A percentile compares a stretch with the other conserved stretches of the same genome.
Conservation (phyloP, 2,797 vertebrate genomes). For the Hydrocynus forskahlii region DNA sequence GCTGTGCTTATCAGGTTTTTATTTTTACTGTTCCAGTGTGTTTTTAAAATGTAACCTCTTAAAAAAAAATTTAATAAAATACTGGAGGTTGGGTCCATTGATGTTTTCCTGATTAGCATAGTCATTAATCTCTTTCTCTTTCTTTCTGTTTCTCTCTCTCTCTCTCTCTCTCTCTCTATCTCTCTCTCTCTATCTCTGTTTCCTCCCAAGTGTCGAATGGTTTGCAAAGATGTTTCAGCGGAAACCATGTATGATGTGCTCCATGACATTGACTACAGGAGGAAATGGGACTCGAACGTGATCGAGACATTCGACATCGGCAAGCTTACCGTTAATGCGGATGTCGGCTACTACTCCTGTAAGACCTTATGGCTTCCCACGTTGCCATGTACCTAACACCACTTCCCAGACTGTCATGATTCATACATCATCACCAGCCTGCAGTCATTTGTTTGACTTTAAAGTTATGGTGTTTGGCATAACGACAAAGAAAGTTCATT, state of each 20-base stretch:
- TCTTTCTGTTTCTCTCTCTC: not conserved
- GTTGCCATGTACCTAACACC: not conserved
- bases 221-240: constrained; percentile 85
- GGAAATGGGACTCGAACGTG: constrained; percentile 94
- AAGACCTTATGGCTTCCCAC: constrained; percentile 52
- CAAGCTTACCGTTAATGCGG: constrained; percentile 92
- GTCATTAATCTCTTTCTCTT: too few relatives aligned
- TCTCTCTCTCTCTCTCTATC: constrained; percentile 20
- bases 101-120: too few relatives aligned
- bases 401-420: not conserved
- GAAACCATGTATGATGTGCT: constrained; percentile 94
- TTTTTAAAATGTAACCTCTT: too few relatives aligned
- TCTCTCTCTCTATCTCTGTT: too few relatives aligned
- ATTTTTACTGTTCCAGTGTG: too few relatives aligned
- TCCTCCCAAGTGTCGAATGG: constrained; percentile 89
- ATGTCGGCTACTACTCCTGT: constrained; percentile 93
- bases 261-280: constrained; percentile 92
- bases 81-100: too few relatives aligned
- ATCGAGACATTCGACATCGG: constrained; percentile 97
- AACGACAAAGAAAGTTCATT: too few relatives aligned
- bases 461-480: too few relatives aligned
- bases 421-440: too few relatives aligned
- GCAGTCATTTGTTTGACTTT: too few relatives aligned
- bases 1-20: too few relatives aligned
- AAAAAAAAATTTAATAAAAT: too few relatives aligned